These are phyloP conservation scores for Cossypha caffra DNA, from an alignment of 2,797 vertebrate genomes.

Conservation along the genomic window DNA sequence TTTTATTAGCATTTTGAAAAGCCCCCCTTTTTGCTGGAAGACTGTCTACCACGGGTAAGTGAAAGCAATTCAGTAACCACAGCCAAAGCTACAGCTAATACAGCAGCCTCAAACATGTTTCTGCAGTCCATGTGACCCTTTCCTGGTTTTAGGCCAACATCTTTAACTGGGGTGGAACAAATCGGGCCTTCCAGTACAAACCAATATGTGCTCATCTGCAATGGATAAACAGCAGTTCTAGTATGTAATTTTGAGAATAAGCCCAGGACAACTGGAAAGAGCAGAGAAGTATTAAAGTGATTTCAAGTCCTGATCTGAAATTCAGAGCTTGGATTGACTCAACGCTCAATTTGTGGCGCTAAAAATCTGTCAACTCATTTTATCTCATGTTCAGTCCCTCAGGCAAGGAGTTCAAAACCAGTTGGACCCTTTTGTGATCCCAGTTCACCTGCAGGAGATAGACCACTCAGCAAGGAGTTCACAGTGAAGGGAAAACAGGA, in stretches of 20 bases:
- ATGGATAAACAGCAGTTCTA: background rate
- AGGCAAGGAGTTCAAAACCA: background rate
- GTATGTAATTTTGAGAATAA: background rate
- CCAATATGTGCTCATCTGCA: background rate
- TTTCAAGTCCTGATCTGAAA: background rate
- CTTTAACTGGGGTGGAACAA: slow-evolving; percentile 59
- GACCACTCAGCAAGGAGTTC: fast-evolving
- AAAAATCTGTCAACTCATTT: background rate
- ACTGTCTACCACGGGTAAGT: background rate
- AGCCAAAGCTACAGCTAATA: background rate
- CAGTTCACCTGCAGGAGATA: background rate
- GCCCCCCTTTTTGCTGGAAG: background rate
- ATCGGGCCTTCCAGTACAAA: slow-evolving; percentile 40
- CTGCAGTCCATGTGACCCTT: background rate
- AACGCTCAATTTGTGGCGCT: background rate
- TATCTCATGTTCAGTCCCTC: background rate
- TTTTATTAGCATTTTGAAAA: slow-evolving; percentile 70
- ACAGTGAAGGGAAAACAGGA: fast-evolving
- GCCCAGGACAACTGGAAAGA: background rate
- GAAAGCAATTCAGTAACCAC: background rate
- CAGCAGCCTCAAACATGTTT: background rate
- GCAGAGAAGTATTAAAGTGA: background rate
- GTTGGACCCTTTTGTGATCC: background rate
- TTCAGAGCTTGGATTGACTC: background rate
- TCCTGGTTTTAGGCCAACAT: background rate